These are phyloP conservation scores for Latrodectus geometricus DNA, from an alignment of 1,140 invertebrate species.

Conservation along the genomic window DNA sequence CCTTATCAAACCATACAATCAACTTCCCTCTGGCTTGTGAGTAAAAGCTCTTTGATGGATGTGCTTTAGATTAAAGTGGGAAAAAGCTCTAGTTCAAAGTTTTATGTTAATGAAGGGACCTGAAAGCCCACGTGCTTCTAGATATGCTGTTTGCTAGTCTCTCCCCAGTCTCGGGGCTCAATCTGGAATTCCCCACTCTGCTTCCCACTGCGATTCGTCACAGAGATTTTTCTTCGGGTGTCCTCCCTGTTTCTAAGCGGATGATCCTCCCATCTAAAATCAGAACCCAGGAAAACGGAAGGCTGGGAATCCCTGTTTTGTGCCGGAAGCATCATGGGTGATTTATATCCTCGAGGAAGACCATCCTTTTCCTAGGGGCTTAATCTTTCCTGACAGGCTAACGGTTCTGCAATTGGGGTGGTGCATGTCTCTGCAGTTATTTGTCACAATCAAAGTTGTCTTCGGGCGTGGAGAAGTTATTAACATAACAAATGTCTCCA, in stretches of 20 bases:
- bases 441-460: slow-evolving; percentile 60
- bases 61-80: slow-evolving; percentile 44
- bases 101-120: slow-evolving; percentile 56
- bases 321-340: slow-evolving; percentile 31
- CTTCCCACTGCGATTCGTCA: slow-evolving; percentile 34
- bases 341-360: slow-evolving; percentile 47
- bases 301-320: slow-evolving; percentile 9
- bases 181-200: slow-evolving; percentile 2
- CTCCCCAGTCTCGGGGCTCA: slow-evolving; percentile 29
- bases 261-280: slow-evolving; percentile 41
- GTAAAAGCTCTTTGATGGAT: slow-evolving; percentile 50
- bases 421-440: slow-evolving; percentile 12
- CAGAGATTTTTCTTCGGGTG: slow-evolving; percentile 34
- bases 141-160: not conserved
- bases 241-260: slow-evolving; percentile 17
- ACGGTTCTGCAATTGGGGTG: slow-evolving; percentile 19
- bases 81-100: slow-evolving; percentile 1
- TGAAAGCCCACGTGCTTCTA: slow-evolving; percentile 15
- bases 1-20: slow-evolving; percentile 46
- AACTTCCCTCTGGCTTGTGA: slow-evolving; percentile 8
- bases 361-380: slow-evolving; percentile 49
- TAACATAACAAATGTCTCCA: slow-evolving; percentile 57
- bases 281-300: slow-evolving; percentile 8
- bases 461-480: slow-evolving; percentile 55
- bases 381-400: slow-evolving; percentile 54